A percentile compares a stretch with the other conserved stretches of the same genome.
Evolutionary conservation across 2,888 invertebrate genomes (phyloP).

Genomic region (Diloba caeruleocephala): DNA sequence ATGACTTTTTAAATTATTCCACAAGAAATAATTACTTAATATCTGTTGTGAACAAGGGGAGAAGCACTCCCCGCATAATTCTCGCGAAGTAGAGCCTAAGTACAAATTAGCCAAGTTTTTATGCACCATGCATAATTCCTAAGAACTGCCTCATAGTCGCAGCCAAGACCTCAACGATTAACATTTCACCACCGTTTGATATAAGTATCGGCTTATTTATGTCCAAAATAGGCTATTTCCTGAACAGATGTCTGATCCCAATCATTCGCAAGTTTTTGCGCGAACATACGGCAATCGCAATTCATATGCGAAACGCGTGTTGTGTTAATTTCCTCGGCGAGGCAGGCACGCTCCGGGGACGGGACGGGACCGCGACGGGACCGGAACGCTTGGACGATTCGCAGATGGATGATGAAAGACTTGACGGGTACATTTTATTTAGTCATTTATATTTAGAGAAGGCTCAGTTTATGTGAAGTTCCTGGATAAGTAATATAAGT

Average conservation of each 20-base stretch:
- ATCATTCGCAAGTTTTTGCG: slow-evolving; percentile 45
- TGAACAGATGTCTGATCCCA: slow-evolving; percentile 32
- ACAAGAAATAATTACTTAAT: too few relatives aligned
- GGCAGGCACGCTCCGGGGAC: slow-evolving; percentile 36
- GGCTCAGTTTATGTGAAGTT: neutral
- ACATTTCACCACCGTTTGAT: too few relatives aligned
- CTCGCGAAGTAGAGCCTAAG: too few relatives aligned
- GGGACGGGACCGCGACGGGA: slow-evolving; percentile 38
- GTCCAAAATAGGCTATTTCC: slow-evolving; percentile 6
- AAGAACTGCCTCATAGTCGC: too few relatives aligned
- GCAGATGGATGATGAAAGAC: slow-evolving; percentile 64
- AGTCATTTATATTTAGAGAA: slow-evolving; percentile 33
- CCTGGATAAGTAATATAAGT: too few relatives aligned
- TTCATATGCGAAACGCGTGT: slow-evolving; percentile 59
- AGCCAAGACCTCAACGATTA: too few relatives aligned
- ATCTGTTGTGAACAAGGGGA: too few relatives aligned
- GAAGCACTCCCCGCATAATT: too few relatives aligned
- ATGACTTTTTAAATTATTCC: too few relatives aligned
- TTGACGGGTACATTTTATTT: slow-evolving; percentile 52
- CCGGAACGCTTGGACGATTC: slow-evolving; percentile 61
- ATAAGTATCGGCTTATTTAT: neutral
- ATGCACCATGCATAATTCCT: too few relatives aligned
- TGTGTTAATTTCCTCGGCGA: slow-evolving; percentile 65
- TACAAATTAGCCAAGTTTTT: too few relatives aligned
- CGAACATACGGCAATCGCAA: slow-evolving; percentile 28